A percentile compares a stretch with the other conserved stretches of the same genome.
Evolutionary conservation across 2,113 vertebrate genomes (phyloP).

Genomic region (Oreocharis arfaki): DNA sequence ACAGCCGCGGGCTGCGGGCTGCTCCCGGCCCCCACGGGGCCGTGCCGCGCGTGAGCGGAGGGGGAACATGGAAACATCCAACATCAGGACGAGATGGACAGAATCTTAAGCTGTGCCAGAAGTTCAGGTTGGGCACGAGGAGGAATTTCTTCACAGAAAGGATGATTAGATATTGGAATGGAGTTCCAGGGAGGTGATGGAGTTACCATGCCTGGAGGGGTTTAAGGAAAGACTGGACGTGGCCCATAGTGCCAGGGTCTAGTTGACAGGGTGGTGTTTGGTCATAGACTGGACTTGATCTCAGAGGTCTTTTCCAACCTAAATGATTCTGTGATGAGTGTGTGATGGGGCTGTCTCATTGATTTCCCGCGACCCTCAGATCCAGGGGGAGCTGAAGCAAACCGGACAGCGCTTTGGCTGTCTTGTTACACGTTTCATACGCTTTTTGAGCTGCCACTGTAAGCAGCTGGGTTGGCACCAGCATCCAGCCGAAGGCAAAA

Average conservation of each 20-base stretch:
- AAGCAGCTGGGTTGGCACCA: neutral
- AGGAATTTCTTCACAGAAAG: neutral
- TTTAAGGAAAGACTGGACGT: neutral
- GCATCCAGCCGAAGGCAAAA: neutral
- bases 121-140: neutral
- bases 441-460: neutral
- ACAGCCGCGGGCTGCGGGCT: neutral
- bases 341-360: neutral
- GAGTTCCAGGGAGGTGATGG: neutral
- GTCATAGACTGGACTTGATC: neutral
- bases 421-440: rapidly evolving
- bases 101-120: neutral
- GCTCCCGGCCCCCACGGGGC: rapidly evolving
- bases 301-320: neutral
- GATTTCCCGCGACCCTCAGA: neutral
- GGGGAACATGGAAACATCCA: neutral
- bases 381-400: neutral
- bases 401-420: neutral
- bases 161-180: neutral
- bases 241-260: neutral
- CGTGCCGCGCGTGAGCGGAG: neutral
- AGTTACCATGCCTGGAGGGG: neutral
- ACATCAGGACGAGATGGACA: rapidly evolving
- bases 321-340: neutral
- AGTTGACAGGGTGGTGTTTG: neutral